Evolutionary conservation across 2,113 vertebrate species (phyloP), one percentile per base, ranked within the genome.

Genomic region (Gallinago media): DNA sequence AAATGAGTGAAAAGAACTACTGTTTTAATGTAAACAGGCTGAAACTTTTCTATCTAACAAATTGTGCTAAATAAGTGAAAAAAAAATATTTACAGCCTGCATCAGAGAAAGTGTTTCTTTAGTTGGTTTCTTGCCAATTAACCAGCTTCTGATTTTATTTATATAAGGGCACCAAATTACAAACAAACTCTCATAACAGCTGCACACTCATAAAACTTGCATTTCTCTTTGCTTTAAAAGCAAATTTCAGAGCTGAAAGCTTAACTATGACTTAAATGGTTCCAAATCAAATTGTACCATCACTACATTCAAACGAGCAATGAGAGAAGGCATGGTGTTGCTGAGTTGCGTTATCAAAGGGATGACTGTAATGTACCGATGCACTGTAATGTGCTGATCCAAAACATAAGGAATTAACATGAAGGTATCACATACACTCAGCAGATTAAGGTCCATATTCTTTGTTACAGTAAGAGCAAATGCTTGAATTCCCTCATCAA

Each of bases 21-120:
- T 89, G 36, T 76, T 92, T 72, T 86, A 76, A 95, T 80, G 61
- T 62, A 96, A 89, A 94, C 34, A 95, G 85, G 49, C 31, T 67
- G 38, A 46, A 62, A 67, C 6, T 32, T 40, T 52, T 58, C 11
- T 63, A 62, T 71, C 77, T 85, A 87, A 71, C 36, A 85, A 82
- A 77, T 3, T 2, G 2, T 36, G 7, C 22, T 70, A 78, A 87
- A 68, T 49, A 87, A 85, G 22, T 20, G 19, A 12, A 3, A 29
- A 47, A 70, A 47, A 70, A 29, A 40, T 15, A 61, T 29, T 72
- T 42, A 23, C 16, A 44, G 11, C 6, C 4, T 17, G 8, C 34
- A 19, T 21, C 8, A n/a, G 42, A 87, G 36, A 25, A 68, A 29
- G 9, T 9, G 15, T 18, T 76, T 59, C 66, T 40, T 34, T 36